Evolutionary conservation across 2,113 vertebrate species (phyloP).

Genomic region (Pseudonaja textilis): DNA sequence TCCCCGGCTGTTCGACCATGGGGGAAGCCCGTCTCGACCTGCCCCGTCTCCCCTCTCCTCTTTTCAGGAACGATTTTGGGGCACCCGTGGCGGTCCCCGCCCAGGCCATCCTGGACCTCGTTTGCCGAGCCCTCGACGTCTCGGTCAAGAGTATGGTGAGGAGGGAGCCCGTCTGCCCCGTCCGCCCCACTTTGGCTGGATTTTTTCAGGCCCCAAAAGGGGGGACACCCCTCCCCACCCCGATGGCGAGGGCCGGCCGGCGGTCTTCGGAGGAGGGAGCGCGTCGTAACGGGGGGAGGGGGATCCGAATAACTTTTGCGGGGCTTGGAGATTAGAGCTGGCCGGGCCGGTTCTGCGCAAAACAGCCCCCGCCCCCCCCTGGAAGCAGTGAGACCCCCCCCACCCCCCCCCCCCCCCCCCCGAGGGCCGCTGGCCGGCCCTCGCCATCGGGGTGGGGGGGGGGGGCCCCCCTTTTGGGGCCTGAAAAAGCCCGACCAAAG

Average conservation of each 20-base stretch:
- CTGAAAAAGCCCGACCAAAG: too few species aligned
- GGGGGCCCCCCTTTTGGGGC: too few species aligned
- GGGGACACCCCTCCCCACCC: too few species aligned
- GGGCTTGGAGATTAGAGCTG: neutral
- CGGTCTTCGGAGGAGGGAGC: too few species aligned
- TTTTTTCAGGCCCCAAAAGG: neutral
- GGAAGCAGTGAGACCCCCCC: neutral
- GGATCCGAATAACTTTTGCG: neutral
- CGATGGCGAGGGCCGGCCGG: too few species aligned
- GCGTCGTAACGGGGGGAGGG: too few species aligned
- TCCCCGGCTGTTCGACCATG: neutral
- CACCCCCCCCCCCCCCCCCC: too few species aligned
- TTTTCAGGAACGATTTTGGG: conserved; percentile 76
- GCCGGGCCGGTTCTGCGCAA: neutral
- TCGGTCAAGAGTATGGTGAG: conserved; percentile 80
- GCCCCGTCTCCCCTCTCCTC: neutral
- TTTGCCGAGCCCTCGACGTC: conserved; percentile 81
- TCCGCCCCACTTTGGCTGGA: too few species aligned
- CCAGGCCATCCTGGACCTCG: conserved; percentile 79
- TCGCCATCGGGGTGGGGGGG: too few species aligned
- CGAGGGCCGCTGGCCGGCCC: too few species aligned
- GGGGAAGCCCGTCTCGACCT: neutral
- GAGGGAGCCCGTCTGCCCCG: neutral
- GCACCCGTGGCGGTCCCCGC: conserved; percentile 81
- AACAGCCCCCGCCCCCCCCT: neutral